Percentiles rank a stretch among this genome's conserved stretches.
Evolutionary conservation across 2,797 vertebrate genomes (phyloP).

Genomic region (Lophius americanus): DNA sequence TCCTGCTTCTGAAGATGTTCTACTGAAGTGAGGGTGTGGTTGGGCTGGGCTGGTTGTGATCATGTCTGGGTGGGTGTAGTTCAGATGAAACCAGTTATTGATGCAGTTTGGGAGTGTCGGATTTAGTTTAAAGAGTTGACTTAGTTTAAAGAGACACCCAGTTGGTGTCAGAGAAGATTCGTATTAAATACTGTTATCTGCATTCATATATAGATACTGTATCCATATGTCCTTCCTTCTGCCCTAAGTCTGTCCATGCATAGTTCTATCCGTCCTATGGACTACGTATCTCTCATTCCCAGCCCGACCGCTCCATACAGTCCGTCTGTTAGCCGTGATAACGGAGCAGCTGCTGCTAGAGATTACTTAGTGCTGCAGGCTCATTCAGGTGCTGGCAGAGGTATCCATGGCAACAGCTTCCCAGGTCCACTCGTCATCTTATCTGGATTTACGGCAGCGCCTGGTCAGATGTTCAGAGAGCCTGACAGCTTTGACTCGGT

Average conservation of each 20-base stretch:
- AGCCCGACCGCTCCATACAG: constrained; percentile 4
- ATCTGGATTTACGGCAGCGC: constrained; percentile 31
- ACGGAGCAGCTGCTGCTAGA: constrained; percentile 52
- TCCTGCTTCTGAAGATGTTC: no score
- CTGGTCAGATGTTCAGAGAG: constrained; percentile 21
- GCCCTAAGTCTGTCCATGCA: constrained; percentile 3
- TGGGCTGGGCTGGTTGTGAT: no score
- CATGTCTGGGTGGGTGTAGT: no score
- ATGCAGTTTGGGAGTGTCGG: no score
- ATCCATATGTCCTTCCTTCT: background rate
- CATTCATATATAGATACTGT: no score
- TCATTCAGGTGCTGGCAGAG: constrained; percentile 32
- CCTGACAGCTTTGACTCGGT: constrained; percentile 28
- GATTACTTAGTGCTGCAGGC: constrained; percentile 21
- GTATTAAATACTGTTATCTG: no score
- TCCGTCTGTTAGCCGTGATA: constrained; percentile 47
- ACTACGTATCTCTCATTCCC: constrained; percentile 2
- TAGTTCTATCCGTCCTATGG: background rate
- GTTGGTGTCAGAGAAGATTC: no score
- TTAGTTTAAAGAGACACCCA: no score
- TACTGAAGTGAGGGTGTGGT: no score
- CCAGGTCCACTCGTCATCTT: constrained; percentile 16
- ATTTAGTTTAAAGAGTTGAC: no score
- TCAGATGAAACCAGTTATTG: no score
- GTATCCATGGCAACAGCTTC: constrained; percentile 48